Conservation (phyloP, 2,113 vertebrate genomes). For the Pseudorhombus dupliciocellatus region DNA sequence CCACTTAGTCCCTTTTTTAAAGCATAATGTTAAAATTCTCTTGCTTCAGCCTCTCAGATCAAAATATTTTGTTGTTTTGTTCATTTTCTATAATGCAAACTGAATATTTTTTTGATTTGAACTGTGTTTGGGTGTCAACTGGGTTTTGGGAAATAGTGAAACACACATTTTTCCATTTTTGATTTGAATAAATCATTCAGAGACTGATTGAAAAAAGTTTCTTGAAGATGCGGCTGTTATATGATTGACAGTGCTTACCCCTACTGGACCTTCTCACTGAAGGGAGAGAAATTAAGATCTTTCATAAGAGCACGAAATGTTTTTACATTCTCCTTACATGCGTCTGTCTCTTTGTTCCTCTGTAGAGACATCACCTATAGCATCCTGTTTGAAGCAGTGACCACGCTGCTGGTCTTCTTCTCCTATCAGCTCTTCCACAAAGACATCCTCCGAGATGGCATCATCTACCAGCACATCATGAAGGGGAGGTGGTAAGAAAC, state of each 20-base stretch:
- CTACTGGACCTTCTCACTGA: too few relatives aligned
- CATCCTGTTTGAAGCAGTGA: slow-evolving; percentile 95
- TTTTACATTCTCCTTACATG: background rate
- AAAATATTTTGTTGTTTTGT: background rate
- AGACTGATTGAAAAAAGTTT: too few relatives aligned
- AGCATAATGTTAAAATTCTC: background rate
- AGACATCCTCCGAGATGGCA: slow-evolving; percentile 89
- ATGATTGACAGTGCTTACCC: too few relatives aligned
- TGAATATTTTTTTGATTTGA: background rate
- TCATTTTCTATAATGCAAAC: too few relatives aligned
- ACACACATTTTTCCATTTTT: background rate
- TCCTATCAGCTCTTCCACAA: slow-evolving; percentile 97
- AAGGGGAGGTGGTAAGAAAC: slow-evolving; percentile 89
- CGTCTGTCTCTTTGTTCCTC: slow-evolving; percentile 17
- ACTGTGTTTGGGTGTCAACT: background rate
- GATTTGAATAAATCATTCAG: too few relatives aligned
- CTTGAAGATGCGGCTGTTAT: too few relatives aligned
- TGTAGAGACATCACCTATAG: slow-evolving; percentile 94
- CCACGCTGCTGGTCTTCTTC: slow-evolving; percentile 90
- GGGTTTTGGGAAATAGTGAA: too few relatives aligned
- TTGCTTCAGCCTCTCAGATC: background rate
- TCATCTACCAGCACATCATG: slow-evolving; percentile 91
- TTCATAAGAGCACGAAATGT: background rate
- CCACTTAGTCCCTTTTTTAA: background rate
- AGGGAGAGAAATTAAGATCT: too few relatives aligned